A percentile compares a stretch with the other conserved stretches of the same genome.
Conservation (phyloP, 2,113 vertebrate species). For the Aldabrachelys gigantea region DNA sequence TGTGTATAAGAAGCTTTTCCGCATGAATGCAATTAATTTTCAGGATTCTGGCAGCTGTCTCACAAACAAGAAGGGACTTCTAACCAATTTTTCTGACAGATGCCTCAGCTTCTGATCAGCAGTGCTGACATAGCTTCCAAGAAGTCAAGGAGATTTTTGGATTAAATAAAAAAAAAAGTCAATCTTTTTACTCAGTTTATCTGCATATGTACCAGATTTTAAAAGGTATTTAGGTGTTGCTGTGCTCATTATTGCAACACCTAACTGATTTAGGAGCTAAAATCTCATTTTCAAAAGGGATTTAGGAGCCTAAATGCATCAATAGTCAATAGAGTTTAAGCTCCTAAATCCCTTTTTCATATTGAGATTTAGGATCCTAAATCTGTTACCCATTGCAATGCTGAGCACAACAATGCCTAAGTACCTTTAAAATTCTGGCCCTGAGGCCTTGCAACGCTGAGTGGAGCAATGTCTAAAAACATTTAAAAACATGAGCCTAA, state of each 20-base stretch:
- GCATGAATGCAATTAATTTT: not conserved
- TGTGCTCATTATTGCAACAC: not conserved
- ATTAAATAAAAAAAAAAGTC: not conserved
- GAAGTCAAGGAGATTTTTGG: not conserved
- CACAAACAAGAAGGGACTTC: not conserved
- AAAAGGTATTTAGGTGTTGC: not conserved
- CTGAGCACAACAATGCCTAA: not conserved
- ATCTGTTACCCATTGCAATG: not conserved
- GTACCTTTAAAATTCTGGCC: not conserved
- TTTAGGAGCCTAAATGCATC: not conserved
- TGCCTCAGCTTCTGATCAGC: not conserved
- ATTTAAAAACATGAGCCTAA: not conserved
- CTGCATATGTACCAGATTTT: not conserved
- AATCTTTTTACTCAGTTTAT: not conserved
- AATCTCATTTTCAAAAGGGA: not conserved
- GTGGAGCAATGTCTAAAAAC: not conserved
- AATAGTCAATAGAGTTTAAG: not conserved
- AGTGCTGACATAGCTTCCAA: not conserved
- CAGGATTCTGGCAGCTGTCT: not conserved
- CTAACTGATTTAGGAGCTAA: accelerated
- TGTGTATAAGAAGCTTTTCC: constrained; percentile 10
- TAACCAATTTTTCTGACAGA: not conserved
- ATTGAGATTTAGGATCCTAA: not conserved
- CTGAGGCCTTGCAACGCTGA: not conserved
- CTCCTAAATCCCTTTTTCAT: not conserved